Conservation (phyloP, 2,113 vertebrate genomes). For the Acrocephalus kingi region DNA sequence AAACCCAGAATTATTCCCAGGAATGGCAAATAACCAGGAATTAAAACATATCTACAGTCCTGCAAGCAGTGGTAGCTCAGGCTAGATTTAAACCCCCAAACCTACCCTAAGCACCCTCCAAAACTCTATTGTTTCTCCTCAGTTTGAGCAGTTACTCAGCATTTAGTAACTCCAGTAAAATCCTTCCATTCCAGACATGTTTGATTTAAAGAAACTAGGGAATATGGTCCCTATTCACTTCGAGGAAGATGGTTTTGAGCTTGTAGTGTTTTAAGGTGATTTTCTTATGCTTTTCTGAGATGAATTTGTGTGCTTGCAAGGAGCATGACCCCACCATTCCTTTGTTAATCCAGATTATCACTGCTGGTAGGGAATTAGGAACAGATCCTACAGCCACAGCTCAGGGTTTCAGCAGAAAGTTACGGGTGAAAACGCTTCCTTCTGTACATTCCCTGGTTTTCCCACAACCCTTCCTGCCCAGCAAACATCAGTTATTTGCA, state of each 20-base stretch:
- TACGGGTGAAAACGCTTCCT: background rate
- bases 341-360: background rate
- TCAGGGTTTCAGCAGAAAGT: background rate
- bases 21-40: background rate
- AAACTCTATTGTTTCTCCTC: background rate
- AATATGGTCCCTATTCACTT: background rate
- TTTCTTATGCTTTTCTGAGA: background rate
- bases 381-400: background rate
- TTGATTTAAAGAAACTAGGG: background rate
- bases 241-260: background rate
- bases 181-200: background rate
- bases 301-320: accelerated
- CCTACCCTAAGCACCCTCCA: background rate
- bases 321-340: no score
- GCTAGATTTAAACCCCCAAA: background rate
- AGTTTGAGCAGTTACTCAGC: background rate
- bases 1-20: background rate
- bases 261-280: background rate
- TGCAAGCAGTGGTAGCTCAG: background rate
- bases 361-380: background rate
- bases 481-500: background rate
- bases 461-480: background rate
- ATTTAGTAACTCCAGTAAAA: background rate
- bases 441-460: background rate
- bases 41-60: accelerated